Conservation (phyloP, 2,797 vertebrate genomes). For the Trematomus bernacchii region DNA sequence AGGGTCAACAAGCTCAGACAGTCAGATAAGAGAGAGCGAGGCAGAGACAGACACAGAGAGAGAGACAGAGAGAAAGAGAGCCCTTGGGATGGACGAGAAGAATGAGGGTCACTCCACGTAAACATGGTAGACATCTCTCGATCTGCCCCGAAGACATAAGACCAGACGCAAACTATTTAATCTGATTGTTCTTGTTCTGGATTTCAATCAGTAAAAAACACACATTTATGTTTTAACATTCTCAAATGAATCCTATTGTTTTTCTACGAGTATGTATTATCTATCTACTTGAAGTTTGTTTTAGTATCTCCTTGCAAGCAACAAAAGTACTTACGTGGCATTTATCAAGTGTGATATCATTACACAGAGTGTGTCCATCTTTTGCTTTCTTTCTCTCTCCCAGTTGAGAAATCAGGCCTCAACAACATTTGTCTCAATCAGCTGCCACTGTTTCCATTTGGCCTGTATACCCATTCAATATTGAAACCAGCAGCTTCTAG, state of each 20-base stretch:
- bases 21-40: conserved; percentile 70
- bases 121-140: conserved; percentile 75
- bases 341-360: conserved; percentile 76
- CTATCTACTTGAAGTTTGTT: conserved; percentile 41
- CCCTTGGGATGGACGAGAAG: conserved; percentile 69
- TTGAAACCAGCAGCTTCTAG: conserved; percentile 69
- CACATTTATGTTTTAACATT: conserved; percentile 43
- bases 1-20: conserved; percentile 76
- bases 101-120: conserved; percentile 70
- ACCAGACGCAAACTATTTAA: conserved; percentile 70
- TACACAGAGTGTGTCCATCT: conserved; percentile 67
- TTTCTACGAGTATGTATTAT: conserved; percentile 5
- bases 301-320: conserved; percentile 39
- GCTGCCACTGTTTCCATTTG: conserved; percentile 76
- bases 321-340: conserved; percentile 67
- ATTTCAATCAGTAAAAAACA: conserved; percentile 25
- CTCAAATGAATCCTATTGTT: conserved; percentile 31
- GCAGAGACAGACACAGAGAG: conserved; percentile 59
- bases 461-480: conserved; percentile 72
- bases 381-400: conserved; percentile 54
- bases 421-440: conserved; percentile 81
- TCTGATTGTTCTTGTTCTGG: conserved; percentile 63
- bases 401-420: conserved; percentile 65
- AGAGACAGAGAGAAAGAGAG: conserved; percentile 55
- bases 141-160: conserved; percentile 75